A percentile compares a stretch with the other conserved stretches of the same genome.
phyloP scores from a whole-genome alignment of 2,113 vertebrate species.

The Labeo rohita region DNA sequence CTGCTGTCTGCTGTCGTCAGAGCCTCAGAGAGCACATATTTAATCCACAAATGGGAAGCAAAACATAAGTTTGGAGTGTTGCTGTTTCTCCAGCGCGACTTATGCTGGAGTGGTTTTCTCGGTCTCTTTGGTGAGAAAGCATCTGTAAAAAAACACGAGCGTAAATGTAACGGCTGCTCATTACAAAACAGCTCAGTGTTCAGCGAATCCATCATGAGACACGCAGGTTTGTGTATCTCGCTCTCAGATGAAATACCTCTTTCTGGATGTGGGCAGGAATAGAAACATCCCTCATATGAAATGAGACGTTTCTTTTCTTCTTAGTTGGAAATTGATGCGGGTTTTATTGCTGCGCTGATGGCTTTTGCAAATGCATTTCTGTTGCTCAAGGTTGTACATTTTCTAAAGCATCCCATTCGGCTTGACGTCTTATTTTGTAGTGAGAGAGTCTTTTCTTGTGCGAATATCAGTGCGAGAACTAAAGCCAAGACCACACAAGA shows the following conservation, averaged over 20 bases:
- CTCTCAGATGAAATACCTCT: not conserved
- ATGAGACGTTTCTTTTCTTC: conserved; percentile 13
- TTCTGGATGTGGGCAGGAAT: conserved; percentile 12
- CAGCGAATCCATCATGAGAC: not conserved
- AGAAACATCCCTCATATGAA: not conserved
- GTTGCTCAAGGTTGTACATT: conserved; percentile 23
- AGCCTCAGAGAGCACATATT: not conserved
- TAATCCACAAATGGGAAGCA: conserved; percentile 21
- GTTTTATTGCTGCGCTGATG: conserved; percentile 15
- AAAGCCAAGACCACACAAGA: not conserved
- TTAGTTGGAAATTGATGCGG: not conserved
- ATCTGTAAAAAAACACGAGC: not conserved
- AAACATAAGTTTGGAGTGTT: not conserved
- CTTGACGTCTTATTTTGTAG: not conserved
- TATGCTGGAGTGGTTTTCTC: not conserved
- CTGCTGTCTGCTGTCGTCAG: conserved; percentile 3
- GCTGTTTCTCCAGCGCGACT: not conserved
- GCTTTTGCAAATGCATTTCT: conserved; percentile 14
- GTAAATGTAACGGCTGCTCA: not conserved
- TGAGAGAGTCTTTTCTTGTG: not conserved
- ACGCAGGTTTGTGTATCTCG: not conserved
- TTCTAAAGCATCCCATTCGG: not conserved
- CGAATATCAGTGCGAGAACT: not conserved
- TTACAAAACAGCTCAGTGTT: conserved; percentile 12
- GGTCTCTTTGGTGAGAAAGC: not conserved